A percentile compares a stretch with the other conserved stretches of the same genome.
Evolutionary conservation across 2,113 vertebrate species (phyloP).

Genomic region (Thalassarche chlororhynchos): DNA sequence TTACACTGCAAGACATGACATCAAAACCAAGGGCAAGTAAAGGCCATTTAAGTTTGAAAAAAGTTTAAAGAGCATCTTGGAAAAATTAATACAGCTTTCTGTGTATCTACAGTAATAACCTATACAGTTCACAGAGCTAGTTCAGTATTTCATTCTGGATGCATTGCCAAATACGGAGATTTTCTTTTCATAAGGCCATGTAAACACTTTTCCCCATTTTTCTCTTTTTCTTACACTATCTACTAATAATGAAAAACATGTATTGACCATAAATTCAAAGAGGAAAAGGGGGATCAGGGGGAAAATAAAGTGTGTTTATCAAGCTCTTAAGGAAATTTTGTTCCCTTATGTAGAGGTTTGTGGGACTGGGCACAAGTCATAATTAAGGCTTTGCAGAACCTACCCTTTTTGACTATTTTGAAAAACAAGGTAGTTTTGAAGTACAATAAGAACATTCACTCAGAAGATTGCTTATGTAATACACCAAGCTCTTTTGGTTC

Average conservation of each 20-base stretch:
- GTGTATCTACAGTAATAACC: background rate
- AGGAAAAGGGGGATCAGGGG: background rate
- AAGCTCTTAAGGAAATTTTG: background rate
- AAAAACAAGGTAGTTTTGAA: background rate
- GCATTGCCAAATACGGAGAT: background rate
- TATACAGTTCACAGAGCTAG: background rate
- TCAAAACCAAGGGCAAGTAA: background rate
- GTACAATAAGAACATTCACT: background rate
- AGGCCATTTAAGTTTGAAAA: background rate
- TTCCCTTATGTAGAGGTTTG: background rate
- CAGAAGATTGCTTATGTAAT: background rate
- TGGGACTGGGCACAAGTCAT: background rate
- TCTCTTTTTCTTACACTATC: background rate
- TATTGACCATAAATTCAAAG: background rate
- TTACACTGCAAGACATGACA: background rate
- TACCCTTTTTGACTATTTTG: background rate
- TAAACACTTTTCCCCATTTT: background rate
- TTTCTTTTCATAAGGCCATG: background rate
- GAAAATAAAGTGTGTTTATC: background rate
- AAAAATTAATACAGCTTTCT: background rate
- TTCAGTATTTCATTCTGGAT: background rate
- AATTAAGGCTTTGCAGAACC: background rate
- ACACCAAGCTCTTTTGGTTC: background rate
- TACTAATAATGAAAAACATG: background rate
- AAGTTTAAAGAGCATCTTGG: background rate